Evolutionary conservation across 2,113 vertebrate genomes (phyloP).

Genomic region (Syngnathoides biaculeatus): DNA sequence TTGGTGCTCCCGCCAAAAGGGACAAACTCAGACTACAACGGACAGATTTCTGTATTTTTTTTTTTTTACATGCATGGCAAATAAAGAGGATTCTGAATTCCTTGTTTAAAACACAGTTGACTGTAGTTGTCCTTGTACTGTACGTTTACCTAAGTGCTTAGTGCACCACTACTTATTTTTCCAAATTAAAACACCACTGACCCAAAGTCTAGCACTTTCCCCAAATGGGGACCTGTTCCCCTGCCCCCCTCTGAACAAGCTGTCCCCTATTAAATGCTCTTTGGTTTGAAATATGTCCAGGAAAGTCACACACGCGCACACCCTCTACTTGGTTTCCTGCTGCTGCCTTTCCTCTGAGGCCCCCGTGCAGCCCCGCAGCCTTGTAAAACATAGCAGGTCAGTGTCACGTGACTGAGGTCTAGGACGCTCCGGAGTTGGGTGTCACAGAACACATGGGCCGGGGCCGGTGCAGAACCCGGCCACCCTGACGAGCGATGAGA

Average conservation of each 20-base stretch:
- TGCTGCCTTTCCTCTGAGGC: slow-evolving; percentile 57
- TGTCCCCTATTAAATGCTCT: neutral
- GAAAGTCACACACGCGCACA: slow-evolving; percentile 22
- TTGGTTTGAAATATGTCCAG: slow-evolving; percentile 2
- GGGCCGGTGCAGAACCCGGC: slow-evolving; percentile 26
- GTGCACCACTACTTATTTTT: neutral
- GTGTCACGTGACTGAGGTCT: slow-evolving; percentile 64
- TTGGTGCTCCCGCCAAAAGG: too few species aligned
- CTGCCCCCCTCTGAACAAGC: neutral
- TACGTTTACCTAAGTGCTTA: neutral
- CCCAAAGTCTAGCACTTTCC: neutral
- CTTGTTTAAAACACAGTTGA: too few species aligned
- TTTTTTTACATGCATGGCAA: too few species aligned
- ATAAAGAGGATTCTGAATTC: too few species aligned
- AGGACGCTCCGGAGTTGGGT: slow-evolving; percentile 51
- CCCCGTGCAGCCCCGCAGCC: slow-evolving; percentile 50
- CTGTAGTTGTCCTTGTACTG: neutral
- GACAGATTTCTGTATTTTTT: too few species aligned
- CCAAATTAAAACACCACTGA: neutral
- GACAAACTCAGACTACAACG: too few species aligned
- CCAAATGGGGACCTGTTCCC: neutral
- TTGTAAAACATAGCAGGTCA: slow-evolving; percentile 72
- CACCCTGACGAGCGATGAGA: slow-evolving; percentile 21
- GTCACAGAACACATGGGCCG: slow-evolving; percentile 59
- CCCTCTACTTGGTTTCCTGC: slow-evolving; percentile 59